Base-by-base conservation (phyloP, 1,140 invertebrate species). In the Aethina tumida region DNA sequence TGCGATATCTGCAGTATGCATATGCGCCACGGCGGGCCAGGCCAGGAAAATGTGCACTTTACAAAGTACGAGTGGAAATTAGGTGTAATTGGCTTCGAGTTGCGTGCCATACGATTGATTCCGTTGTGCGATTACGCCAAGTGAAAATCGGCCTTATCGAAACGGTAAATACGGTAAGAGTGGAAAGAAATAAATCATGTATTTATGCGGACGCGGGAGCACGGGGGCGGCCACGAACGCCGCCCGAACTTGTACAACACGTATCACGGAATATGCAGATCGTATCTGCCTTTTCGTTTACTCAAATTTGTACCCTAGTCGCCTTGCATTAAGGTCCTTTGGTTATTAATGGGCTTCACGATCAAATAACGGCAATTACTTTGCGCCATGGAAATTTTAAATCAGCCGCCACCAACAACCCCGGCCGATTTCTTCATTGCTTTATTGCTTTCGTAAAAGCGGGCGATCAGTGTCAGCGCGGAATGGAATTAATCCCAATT, bases 31-130 rank as follows among this genome's bases (percentile, higher is more conserved):
- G n/a, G n/a, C n/a, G n/a, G n/a, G n/a, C n/a, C 45, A 45, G 34
- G 39, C 39, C 44, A 35, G 41, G 41, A 41, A 47, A 50, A 48
- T 48, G 41, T 45, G 38, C 45, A 48, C 37, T 47, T 48, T 48
- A 42, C 30, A 34, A 35, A 45, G 38, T 34, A 44, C 38, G 20
- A 45, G 38, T 50, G 45, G 42, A 50, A 50, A 50, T 50, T 45
- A 48, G 30, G 18, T 22, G 16, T 49, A 52, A 52, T 52, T 49
- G 49, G 22, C 21, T n/a, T 15, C 10, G 27, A n/a, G 37, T 47
- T 30, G 41, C 48, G 35, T 50, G 41, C 34, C 35, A 37, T 33
- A 27, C 40, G 25, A 39, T 30, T 27, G 5, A 24, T n/a, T 8
- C 25, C 19, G 9, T 18, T 7, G 5, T 13, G 7, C 14, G 7